These are phyloP conservation scores for Calliopsis andreniformis DNA, from an alignment of 1,140 invertebrate species.

Conservation along the genomic window DNA sequence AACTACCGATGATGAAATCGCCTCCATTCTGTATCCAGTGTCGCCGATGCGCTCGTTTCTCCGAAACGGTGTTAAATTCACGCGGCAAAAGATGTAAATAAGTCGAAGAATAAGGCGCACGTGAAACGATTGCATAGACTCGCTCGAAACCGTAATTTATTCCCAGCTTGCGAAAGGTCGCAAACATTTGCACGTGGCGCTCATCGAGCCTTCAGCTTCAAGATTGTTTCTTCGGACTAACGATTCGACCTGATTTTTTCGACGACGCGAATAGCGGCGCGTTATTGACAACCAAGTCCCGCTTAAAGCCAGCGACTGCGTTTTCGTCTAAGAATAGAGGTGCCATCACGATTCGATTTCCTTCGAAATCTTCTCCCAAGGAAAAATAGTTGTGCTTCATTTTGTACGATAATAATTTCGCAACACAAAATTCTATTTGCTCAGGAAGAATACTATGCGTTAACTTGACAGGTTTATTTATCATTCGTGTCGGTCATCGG, in stretches of 20 bases:
- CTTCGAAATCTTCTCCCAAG: background rate
- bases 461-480: slow-evolving; percentile 14
- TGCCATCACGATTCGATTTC: background rate
- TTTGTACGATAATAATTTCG: too few relatives aligned
- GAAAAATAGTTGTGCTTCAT: too few relatives aligned
- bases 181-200: slow-evolving; percentile 29
- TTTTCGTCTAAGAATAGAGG: slow-evolving; percentile 7
- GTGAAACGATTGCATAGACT: background rate
- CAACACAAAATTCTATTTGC: background rate
- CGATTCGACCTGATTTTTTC: background rate
- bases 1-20: slow-evolving; percentile 2
- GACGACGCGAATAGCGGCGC: too few relatives aligned
- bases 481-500: slow-evolving; percentile 26
- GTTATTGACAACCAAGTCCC: background rate
- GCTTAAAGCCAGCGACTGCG: background rate
- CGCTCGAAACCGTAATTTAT: slow-evolving; percentile 26
- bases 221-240: background rate
- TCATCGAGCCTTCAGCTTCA: background rate
- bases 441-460: background rate
- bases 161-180: slow-evolving; percentile 2
- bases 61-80: slow-evolving; percentile 2
- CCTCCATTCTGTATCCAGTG: too few relatives aligned
- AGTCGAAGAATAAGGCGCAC: slow-evolving; percentile 1
- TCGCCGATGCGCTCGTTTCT: background rate
- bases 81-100: background rate